These are phyloP conservation scores for Phalacrocorax aristotelis DNA, from an alignment of 2,113 vertebrate genomes.

Conservation along the genomic window DNA sequence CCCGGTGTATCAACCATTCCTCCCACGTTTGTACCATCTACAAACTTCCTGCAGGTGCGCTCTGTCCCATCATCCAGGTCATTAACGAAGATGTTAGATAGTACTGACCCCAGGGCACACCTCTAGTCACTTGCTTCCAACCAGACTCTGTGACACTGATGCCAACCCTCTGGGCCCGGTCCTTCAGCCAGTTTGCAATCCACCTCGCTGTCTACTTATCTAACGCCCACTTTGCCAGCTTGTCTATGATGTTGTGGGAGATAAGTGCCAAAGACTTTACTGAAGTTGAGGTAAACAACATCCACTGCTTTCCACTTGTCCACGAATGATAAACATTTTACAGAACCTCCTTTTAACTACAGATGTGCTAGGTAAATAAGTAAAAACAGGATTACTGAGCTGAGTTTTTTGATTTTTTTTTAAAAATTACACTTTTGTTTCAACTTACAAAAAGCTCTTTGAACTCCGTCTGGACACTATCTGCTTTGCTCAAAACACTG, in stretches of 20 bases:
- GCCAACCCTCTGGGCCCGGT: neutral
- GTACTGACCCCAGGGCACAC: neutral
- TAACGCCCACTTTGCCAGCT: neutral
- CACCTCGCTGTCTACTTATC: neutral
- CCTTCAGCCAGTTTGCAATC: neutral
- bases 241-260: neutral
- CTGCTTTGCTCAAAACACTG: conserved; percentile 9
- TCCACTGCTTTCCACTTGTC: neutral
- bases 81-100: neutral
- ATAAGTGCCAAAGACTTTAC: neutral
- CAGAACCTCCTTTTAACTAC: conserved; percentile 30
- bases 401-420: neutral
- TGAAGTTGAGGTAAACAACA: neutral
- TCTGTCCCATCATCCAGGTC: neutral
- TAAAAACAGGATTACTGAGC: conserved; percentile 16
- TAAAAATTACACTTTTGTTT: conserved; percentile 53
- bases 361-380: conserved; percentile 61
- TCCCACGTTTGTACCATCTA: neutral
- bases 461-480: conserved; percentile 31
- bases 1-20: neutral
- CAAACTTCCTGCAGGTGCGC: neutral
- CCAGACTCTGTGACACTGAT: neutral
- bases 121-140: neutral
- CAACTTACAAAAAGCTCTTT: conserved; percentile 55
- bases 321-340: conserved; percentile 11